Base-by-base conservation (phyloP, 2,797 vertebrate genomes). In the Cossypha dichroa region DNA sequence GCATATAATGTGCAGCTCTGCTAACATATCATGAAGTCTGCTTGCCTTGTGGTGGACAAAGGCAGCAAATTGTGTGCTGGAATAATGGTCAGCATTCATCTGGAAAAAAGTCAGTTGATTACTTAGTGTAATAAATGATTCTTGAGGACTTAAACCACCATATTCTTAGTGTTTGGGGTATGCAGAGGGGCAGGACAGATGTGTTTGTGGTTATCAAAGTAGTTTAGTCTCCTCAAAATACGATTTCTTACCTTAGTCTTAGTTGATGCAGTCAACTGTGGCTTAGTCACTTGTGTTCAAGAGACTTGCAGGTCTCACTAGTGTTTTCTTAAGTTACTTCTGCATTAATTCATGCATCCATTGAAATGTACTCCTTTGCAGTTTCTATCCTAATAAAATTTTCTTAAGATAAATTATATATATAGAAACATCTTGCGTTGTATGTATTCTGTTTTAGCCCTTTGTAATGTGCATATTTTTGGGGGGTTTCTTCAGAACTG, bases 121-220 rank as follows among this genome's bases (percentile, higher is more conserved):
- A 5, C 13, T 62, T 77, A n/a, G 11, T 31, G 15, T 67, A 60
- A 31, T 34, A 22, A 75, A 62, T 67, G 6, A n/a, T 58, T 73
- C 43, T 85, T 0, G 0, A 58, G 19, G 25, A n/a, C 34, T 68
- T 89, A 20, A 3, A 84, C 6, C 5, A 5, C 18, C 2, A 1
- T 46, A 15, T 77, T 60, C 17, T 63, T 77, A 15, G 15, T 36
- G 12, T 51, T 51, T 58, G 28, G 6, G 12, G 16, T 6, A 45
- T 15, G 10, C 17, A 62, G 56, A 74, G 22, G 16, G 26, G 18
- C 33, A 75, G 38, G 36, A 34, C 38, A 76, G 23, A 33, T 0
- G 0, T 2, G 3, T 54, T 73, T 2, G 1, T 62, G 15, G 26
- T 74, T 88, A 40, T 46, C 33, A 11, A 73, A 74, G 25, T 74